Evolutionary conservation across 2,888 invertebrate species (phyloP), one percentile per base, ranked within the genome.

Genomic region (Amiota communis): DNA sequence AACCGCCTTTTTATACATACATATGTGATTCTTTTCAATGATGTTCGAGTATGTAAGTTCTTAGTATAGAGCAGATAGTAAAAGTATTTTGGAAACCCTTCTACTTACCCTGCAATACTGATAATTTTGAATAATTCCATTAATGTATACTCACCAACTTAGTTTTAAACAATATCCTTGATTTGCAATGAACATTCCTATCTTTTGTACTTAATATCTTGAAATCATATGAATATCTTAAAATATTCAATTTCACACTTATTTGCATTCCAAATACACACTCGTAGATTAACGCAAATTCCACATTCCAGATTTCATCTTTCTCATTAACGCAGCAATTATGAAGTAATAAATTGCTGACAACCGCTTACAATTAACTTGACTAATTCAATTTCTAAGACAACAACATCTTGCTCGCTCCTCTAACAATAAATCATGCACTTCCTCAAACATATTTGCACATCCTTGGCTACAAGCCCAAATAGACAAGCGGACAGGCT

Each of bases 321-420:
- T 59, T 15, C 20, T n/a, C 64, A 64, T 64, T 47, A 46, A 64
- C 36, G n/a, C 47, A 8, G n/a, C 64, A 46, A 64, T 64, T 64
- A 64, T 46, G 46, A 46, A 13, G 46, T 46, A 75, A 79, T 80
- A 78, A 80, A 82, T 83, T 82, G 79, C 72, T 76, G 78, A 56
- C 46, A 20, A 51, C 13, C 23, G 23, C 23, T 9, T 23, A 61
- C 53, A 61, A 20, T 59, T 4, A 59, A 59, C 59, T 59, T 8
- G 64, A 47, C 47, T 46, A 64, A 64, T 47, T 64, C 46, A 64
- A 64, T 64, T 64, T 56, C 9, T 15, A 15, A n/a, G n/a, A 47
- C 59, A 17, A 64, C 59, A 17, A 64, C n/a, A 46, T 63, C 46
- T 36, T 63, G n/a, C n/a, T n/a, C 9, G n/a, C 13, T 64, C 1